Conservation (phyloP, 2,797 vertebrate genomes). For the Tiaroga cobitis region DNA sequence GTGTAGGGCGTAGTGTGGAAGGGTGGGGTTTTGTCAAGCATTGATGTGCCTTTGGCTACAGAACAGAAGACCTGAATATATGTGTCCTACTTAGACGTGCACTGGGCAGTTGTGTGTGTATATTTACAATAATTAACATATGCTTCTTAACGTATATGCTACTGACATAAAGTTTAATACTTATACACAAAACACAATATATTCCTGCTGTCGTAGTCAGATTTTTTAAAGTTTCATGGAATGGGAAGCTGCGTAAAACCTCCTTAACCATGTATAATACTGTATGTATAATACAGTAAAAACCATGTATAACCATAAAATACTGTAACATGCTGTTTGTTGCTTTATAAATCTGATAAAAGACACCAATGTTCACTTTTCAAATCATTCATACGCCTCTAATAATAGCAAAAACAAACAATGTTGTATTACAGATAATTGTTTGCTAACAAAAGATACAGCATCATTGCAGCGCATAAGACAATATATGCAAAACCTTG, state of each 20-base stretch:
- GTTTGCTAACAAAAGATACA: not conserved
- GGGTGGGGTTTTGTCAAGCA: conserved; percentile 9
- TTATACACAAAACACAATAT: not conserved
- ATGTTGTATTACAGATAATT: not conserved
- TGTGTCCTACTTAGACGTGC: not conserved
- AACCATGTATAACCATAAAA: not conserved
- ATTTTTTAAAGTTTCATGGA: too few species aligned
- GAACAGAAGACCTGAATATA: not conserved
- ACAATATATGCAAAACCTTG: not conserved
- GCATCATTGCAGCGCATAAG: not conserved
- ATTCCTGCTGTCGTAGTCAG: too few species aligned
- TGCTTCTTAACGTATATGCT: not conserved
- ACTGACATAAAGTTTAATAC: not conserved
- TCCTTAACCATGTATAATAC: not conserved
- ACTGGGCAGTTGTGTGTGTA: not conserved
- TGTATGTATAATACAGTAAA: too few species aligned
- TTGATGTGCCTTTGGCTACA: conserved; percentile 26
- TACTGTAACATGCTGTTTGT: too few species aligned
- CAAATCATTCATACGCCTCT: not conserved
- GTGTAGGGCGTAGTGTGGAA: conserved; percentile 43
- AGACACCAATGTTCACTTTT: not conserved
- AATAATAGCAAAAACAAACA: not conserved
- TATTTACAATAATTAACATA: conserved; percentile 16
- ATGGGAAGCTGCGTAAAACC: not conserved
- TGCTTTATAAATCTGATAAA: not conserved